Evolutionary conservation across 2,888 invertebrate genomes (phyloP).

Genomic region (Tenthredo amoena): DNA sequence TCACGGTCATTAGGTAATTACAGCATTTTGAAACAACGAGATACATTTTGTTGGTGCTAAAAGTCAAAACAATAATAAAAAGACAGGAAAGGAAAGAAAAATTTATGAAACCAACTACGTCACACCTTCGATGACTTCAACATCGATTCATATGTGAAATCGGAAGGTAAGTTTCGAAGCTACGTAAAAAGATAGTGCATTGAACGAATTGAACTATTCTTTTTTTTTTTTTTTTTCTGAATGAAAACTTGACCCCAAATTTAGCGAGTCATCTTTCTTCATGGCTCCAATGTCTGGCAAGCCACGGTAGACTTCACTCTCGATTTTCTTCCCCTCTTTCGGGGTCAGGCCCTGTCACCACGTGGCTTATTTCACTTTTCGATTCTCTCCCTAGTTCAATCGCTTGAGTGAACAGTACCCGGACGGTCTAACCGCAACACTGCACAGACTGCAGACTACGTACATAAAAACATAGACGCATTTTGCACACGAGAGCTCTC

Average conservation of each 20-base stretch:
- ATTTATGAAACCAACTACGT: neutral
- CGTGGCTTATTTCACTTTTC: constrained; percentile 51
- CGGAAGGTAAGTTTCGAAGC: neutral
- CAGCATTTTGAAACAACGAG: neutral
- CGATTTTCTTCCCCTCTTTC: constrained; percentile 35
- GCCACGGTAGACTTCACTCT: neutral
- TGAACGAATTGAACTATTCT: neutral
- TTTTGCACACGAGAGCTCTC: neutral
- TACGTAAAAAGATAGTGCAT: neutral
- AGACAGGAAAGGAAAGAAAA: neutral
- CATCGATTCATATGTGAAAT: neutral
- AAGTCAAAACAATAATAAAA: neutral
- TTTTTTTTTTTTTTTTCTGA: neutral
- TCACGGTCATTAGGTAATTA: neutral
- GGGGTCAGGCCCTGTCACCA: constrained; percentile 15
- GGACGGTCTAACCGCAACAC: constrained; percentile 40
- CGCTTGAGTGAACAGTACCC: constrained; percentile 46
- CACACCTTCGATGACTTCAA: neutral
- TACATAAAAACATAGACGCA: neutral
- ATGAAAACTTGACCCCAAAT: constrained; percentile 13
- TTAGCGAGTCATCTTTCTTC: neutral
- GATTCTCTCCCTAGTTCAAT: constrained; percentile 46
- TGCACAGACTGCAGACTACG: constrained; percentile 19
- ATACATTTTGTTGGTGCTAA: neutral
- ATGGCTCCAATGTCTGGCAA: neutral